phyloP scores from a whole-genome alignment of 2,888 invertebrate genomes.

The Ischnus inquisitorius region DNA sequence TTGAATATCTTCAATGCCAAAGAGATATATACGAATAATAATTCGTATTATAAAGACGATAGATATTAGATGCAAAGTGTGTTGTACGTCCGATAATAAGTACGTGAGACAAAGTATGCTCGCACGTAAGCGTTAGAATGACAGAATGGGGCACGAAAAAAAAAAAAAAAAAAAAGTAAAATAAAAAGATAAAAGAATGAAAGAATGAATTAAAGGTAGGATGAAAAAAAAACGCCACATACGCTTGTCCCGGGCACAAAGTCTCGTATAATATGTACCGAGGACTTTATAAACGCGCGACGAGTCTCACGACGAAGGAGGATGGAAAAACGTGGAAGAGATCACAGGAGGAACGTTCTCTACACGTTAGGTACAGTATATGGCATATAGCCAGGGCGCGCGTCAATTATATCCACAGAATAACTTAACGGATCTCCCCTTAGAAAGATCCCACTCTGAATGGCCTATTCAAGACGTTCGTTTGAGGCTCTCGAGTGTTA shows the following conservation, averaged over 20 bases:
- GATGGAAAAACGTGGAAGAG: slow-evolving; percentile 51
- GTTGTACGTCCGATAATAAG: slow-evolving; percentile 42
- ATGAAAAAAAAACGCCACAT: slow-evolving; percentile 11
- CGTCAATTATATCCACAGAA: slow-evolving; percentile 85
- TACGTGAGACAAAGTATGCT: slow-evolving; percentile 7
- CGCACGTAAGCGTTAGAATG: background rate
- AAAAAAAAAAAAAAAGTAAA: slow-evolving; percentile 14
- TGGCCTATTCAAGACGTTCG: slow-evolving; percentile 84
- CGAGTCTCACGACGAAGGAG: slow-evolving; percentile 48
- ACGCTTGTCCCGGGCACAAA: slow-evolving; percentile 23
- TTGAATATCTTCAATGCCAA: slow-evolving; percentile 37
- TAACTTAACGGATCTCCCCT: slow-evolving; percentile 84
- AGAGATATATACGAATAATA: slow-evolving; percentile 40
- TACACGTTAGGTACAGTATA: slow-evolving; percentile 30
- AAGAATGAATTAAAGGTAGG: slow-evolving; percentile 15
- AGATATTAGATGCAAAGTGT: slow-evolving; percentile 54
- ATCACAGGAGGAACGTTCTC: slow-evolving; percentile 27
- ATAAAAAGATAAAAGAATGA: slow-evolving; percentile 41
- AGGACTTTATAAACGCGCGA: slow-evolving; percentile 47
- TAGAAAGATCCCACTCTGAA: slow-evolving; percentile 82
- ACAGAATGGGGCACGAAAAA: slow-evolving; percentile 8
- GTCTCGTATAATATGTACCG: slow-evolving; percentile 57
- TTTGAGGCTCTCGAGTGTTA: slow-evolving; percentile 84
- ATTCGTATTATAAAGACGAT: slow-evolving; percentile 52
- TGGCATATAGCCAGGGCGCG: slow-evolving; percentile 64